Evolutionary conservation across 2,888 invertebrate species (phyloP), one percentile per base, ranked within the genome.

Genomic region (Ferrisia virgata): DNA sequence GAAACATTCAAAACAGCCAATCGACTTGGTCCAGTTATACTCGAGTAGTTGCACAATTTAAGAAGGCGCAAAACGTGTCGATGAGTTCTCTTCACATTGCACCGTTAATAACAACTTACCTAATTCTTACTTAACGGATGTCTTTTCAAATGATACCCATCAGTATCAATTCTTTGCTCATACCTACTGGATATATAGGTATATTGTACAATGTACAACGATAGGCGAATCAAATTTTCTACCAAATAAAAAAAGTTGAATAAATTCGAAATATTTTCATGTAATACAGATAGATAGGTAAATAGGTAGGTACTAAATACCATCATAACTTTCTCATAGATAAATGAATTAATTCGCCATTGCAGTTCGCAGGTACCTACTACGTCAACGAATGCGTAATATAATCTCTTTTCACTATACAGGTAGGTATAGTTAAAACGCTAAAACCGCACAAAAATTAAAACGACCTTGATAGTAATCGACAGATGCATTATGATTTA

Each of bases 21-120:
- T 5, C 80, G 78, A 80, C 53, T 80, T 28, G 80, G 80, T 80
- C 80, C 80, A 80, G 80, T 80, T 80, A 47, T 80, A 53, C 53
- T 31, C 53, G 31, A 53, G 28, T 43, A 80, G 82, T 82, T 82
- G 58, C 82, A 64, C 64, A 82, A 82, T 82, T 69, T 43, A 40
- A 80, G 53, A 53, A 47, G 53, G 40, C 18, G 22, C 43, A 40
- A 80, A 80, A 80, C 47, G 47, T 43, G 80, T 53, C 53, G 53
- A 80, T 79, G 43, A 79, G 79, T 79, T 79, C 79, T 18, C 64
- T 28, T 6, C 28, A 64, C 15, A 28, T 28, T 28, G 64, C 15
- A 36, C 72, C 72, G 72, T 76, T 76, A 64, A 76, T 22, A 9
- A 76, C 72, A 13, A 36, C 72, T 79, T 80, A 31, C n/a, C 47